Evolutionary conservation across 2,888 invertebrate genomes (phyloP), one percentile per base, ranked within the genome.

Genomic region (Scaptomyza reducta): DNA sequence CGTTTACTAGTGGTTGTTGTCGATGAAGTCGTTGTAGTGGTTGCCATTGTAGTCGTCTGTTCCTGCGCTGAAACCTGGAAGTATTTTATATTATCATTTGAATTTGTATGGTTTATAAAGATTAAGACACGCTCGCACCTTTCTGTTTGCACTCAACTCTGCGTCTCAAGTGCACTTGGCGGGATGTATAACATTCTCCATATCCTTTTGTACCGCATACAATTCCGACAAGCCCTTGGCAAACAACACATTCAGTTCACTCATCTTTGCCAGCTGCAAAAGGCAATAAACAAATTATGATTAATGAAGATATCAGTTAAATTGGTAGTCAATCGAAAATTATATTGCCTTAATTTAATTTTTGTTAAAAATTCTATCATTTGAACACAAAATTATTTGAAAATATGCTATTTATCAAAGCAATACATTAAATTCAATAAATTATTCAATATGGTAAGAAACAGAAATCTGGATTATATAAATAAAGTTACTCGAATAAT

Each of bases 91-190:
- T 10, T 4, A 16, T 16, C 5, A 16, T 10, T 16, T 40, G 0
- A 16, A 31, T 10, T 13, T 31, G 6, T 22, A 31, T 22, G 5
- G 1, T 10, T 4, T 14, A 18, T 18, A 14, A 6, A 38, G 13
- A 31, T 35, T 6, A 16, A n/a, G 45, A 31, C 6, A 7, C 16
- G 11, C 3, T 3, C 14, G 16, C 69, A 91, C 91, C 89, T 90
- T 90, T 81, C 89, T 89, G 64, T 85, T 79, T 80, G 75, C 83
- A 74, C 76, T 81, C 53, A 83, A 74, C 80, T 91, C 91, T 90
- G 89, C 74, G 87, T 92, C 91, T 92, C 92, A 92, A 92, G 92
- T 92, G 74, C 92, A 91, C 82, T 92, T 91, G 67, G 89, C 76
- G 29, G 90, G 88, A 78, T 91, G 91, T 73, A 92, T 89, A 67